Evolutionary conservation across 1,140 invertebrate species (phyloP), one percentile per base, ranked within the genome.

Genomic region (Sinella curviseta): DNA sequence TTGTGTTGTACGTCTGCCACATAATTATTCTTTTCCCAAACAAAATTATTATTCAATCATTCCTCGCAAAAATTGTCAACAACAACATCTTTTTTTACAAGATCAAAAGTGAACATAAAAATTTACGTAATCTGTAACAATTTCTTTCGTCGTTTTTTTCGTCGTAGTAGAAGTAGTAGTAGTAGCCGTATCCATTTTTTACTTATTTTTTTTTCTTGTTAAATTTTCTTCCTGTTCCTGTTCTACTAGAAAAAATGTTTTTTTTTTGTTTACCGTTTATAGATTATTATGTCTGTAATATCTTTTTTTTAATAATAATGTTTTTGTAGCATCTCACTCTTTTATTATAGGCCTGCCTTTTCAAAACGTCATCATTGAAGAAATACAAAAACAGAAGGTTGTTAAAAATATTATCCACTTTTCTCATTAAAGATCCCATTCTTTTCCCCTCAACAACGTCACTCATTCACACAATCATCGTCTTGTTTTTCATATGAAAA

Each of bases 311-410:
- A 17, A 60, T 60, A 60, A 60, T 17, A 60, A 60, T 60, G 57
- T 60, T 17, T 70, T 70, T 70, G 65, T 70, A 70, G 31, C 65
- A 70, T 70, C 65, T 70, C 65, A 70, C 65, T 70, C 65, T 70
- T 70, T 60, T 70, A 70, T 3, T 70, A 70, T 70, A 70, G 65
- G 65, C 65, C 65, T 70, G 65, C 65, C 65, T 70, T 8, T 70
- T 70, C 30, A 70, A 8, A 48, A 17, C 65, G 65, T 70, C 31
- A 70, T 60, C 12, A 60, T 60, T n/a, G 57, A 60, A 26, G 24
- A 8, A 48, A 60, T 60, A 26, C 8, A 60, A 60, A 60, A 60
- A 48, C 39, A 12, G 39, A 48, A n/a, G n/a, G n/a, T n/a, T n/a
- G n/a, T n/a, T n/a, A n/a, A n/a, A n/a, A n/a, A n/a, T n/a, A n/a